Percentiles rank a stretch among this genome's conserved stretches.
Conservation (phyloP, 1,140 invertebrate species). For the Bombus balteatus region DNA sequence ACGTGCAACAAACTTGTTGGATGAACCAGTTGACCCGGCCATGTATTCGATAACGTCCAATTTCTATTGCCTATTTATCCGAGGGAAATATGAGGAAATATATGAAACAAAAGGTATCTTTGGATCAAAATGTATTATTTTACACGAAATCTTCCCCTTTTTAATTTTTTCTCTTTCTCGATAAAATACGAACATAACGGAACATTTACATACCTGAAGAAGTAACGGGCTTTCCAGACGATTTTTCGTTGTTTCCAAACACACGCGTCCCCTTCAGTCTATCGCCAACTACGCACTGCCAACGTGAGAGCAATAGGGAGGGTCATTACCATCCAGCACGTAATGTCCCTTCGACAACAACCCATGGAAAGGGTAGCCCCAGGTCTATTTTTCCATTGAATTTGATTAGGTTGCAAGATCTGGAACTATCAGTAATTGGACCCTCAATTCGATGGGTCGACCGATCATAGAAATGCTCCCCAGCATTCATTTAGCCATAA, state of each 20-base stretch:
- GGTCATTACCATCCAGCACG: conserved; percentile 78
- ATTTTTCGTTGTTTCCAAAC: conserved; percentile 21
- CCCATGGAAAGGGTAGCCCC: conserved; percentile 41
- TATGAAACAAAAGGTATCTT: background rate
- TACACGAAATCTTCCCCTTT: background rate
- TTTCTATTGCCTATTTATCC: background rate
- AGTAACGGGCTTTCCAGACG: background rate
- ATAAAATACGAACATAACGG: background rate
- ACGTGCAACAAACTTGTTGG: background rate
- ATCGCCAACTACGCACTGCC: conserved; percentile 58
- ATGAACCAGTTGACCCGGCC: conserved; percentile 5
- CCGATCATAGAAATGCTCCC: conserved; percentile 28
- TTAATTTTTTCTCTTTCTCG: background rate
- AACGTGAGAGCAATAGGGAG: conserved; percentile 74
- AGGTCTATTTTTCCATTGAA: conserved; percentile 68
- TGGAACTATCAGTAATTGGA: conserved; percentile 33
- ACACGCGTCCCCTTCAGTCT: conserved; percentile 48
- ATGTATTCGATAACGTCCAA: background rate
- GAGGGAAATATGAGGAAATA: background rate
- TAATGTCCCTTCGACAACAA: conserved; percentile 51
- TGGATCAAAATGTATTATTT: background rate
- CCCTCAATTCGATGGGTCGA: background rate
- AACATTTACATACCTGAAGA: conserved; percentile 7
- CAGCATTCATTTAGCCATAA: conserved; percentile 8
- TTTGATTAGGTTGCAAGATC: conserved; percentile 61